Conservation (phyloP, 37 sponge, comb jelly and placozoan genomes). For the Theonella swinhoei region DNA sequence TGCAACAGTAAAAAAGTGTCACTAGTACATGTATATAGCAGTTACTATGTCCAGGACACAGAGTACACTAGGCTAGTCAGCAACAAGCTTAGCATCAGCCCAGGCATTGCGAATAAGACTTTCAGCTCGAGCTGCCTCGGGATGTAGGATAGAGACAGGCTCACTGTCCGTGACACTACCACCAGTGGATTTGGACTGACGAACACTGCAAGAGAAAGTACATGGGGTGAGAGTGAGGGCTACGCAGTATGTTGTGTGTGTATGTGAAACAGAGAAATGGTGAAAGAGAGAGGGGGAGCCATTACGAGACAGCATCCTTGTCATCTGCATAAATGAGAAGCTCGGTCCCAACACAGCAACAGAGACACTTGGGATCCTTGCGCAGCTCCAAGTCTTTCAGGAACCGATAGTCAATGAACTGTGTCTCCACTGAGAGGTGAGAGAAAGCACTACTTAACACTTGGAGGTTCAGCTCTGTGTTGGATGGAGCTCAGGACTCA, state of each 20-base stretch:
- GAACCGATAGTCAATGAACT: slow-evolving; percentile 89
- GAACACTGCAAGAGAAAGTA: slow-evolving; percentile 2
- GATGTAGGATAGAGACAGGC: slow-evolving; percentile 79
- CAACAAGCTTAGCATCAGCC: slow-evolving; percentile 82
- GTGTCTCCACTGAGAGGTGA: slow-evolving; percentile 56
- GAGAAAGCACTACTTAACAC: neutral
- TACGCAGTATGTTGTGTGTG: neutral
- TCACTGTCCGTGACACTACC: slow-evolving; percentile 17
- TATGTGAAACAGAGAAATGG: neutral
- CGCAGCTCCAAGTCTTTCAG: slow-evolving; percentile 86
- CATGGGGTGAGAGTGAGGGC: neutral
- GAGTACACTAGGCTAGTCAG: slow-evolving; percentile 37
- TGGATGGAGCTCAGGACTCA: no score
- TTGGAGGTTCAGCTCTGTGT: no score
- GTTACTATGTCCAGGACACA: neutral
- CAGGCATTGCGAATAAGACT: slow-evolving; percentile 83
- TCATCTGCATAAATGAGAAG: slow-evolving; percentile 89
- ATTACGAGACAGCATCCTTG: slow-evolving; percentile 67
- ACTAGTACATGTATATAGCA: neutral
- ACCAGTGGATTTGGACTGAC: slow-evolving; percentile 38
- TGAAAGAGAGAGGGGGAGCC: neutral
- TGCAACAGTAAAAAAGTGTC: neutral
- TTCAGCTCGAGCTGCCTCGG: slow-evolving; percentile 70
- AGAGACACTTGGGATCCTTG: slow-evolving; percentile 67
- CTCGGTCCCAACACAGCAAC: slow-evolving; percentile 83